Base-by-base conservation (phyloP, 2,113 vertebrate genomes). In the Dasyurus viverrinus region DNA sequence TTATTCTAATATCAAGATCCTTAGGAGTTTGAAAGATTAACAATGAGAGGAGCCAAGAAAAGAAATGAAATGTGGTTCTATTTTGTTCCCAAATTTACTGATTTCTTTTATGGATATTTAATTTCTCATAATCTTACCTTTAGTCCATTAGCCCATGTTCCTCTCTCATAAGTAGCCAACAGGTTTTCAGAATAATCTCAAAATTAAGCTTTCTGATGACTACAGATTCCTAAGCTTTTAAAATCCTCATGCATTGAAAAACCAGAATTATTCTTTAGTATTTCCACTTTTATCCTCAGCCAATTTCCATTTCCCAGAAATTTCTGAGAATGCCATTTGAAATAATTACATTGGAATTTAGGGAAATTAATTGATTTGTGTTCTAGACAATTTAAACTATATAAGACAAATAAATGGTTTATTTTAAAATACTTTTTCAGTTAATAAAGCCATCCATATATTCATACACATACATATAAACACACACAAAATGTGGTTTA, bases 241-340 rank as follows among this genome's bases (percentile, higher is more conserved):
- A 76, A 93, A 89, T 94, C 42, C 91, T 76, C 57, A 93, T 54
- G 53, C 27, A 89, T 2, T 93, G 68, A 92, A 95, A 93, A 93
- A 93, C 53, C 93, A 55, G 89, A 68, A 97, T 95, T 96, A 48
- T 92, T 95, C 54, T 90, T 97, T 76, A 89, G 2, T 89, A 30
- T 48, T 12, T 47, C 22, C 25, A 89, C 27, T 90, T 93, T 96
- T 91, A 46, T 68, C 22, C 94, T 92, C 92, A 8, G 10, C n/a
- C 68, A 89, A 84, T 89, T 95, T 53, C 90, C 93, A 91, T 54
- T 93, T 42, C 68, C 42, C 68, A 84, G 48, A 93, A 46, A 94
- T 95, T 91, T 36, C 42, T 55, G 60, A 94, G 53, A 84, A n/a
- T 76, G 68, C 14, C 16, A n/a, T n/a, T 76, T n/a, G 68, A n/a